Percentiles rank a stretch among this genome's conserved stretches.
These are phyloP conservation scores for Gryllus bimaculatus DNA, from an alignment of 1,140 invertebrate genomes.

Conservation along the genomic window DNA sequence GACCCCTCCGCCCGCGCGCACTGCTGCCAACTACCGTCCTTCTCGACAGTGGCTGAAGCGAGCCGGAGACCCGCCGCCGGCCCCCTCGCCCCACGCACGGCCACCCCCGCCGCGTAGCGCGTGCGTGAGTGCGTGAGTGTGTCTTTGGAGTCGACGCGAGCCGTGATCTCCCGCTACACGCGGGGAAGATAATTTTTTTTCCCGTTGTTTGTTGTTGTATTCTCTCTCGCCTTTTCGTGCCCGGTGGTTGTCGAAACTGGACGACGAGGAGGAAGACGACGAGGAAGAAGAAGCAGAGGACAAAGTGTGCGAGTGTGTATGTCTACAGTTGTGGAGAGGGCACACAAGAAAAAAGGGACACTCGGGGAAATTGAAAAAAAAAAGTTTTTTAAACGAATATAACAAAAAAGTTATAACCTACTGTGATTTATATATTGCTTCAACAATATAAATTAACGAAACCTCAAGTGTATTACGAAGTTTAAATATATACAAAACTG, in stretches of 20 bases:
- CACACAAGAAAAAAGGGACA: not conserved
- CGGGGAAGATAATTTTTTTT: too few species aligned
- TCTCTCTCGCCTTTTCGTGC: not conserved
- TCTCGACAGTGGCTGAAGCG: not conserved
- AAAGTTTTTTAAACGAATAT: not conserved
- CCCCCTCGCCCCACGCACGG: too few species aligned
- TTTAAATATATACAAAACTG: not conserved
- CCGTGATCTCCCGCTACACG: too few species aligned
- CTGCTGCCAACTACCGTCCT: not conserved
- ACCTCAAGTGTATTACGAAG: constrained; percentile 1
- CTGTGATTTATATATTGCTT: not conserved
- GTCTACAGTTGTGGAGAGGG: too few species aligned
- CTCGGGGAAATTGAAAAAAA: not conserved
- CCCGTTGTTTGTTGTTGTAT: too few species aligned
- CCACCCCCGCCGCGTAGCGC: not conserved
- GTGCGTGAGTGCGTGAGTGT: not conserved
- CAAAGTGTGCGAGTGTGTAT: not conserved
- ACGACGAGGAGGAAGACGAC: not conserved
- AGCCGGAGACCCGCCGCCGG: too few species aligned
- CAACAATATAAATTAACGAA: not conserved
- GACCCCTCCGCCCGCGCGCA: not conserved
- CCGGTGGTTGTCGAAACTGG: not conserved
- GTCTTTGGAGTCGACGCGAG: too few species aligned
- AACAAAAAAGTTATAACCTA: not conserved
- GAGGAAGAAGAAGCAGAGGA: not conserved